Base-by-base conservation (phyloP, 1,140 invertebrate species). In the Thereuonema tuberculata region DNA sequence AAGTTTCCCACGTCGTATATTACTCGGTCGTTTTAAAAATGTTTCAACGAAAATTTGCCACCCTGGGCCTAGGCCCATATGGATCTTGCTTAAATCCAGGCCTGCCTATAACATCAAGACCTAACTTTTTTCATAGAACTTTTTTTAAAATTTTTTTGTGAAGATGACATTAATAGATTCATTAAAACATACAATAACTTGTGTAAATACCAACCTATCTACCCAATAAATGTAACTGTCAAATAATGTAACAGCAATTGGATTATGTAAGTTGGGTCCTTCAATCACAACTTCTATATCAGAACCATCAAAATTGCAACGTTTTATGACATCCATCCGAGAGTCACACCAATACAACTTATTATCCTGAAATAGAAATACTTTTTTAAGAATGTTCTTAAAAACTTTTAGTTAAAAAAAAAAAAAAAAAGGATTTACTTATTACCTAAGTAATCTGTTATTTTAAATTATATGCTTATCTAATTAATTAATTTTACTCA, bases 181-280 rank as follows among this genome's bases (percentile, higher is more conserved):
- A n/a, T n/a, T n/a, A n/a, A n/a, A n/a, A n/a, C n/a, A n/a, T n/a
- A n/a, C n/a, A n/a, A n/a, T n/a, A n/a, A 37, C 5, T 37, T 37
- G 5, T 37, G 5, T 37, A 5, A 37, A 9, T 37, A 17, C 31
- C 5, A 70, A 80, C 77, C 70, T 71, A 62, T 82, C 80, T 50
- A 78, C 75, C 80, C 80, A 82, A 65, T 76, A 82, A 25, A 82
- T 63, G 46, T 70, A 68, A 21, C 75, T 69, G 14, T 73, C 68
- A 65, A 74, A 75, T 15, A 81, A 67, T 21, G 77, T 72, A 24
- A 81, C 55, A n/a, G 78, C 70, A 54, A 70, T 62, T 2, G 74
- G 71, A 61, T 67, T 70, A 25, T 69, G 66, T 50, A 75, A 59
- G 20, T 67, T 60, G 27, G 67, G 56, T 28, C 68, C 64, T 37